phyloP scores from a whole-genome alignment of 2,797 vertebrate species.

The Macroramphosus scolopax region DNA sequence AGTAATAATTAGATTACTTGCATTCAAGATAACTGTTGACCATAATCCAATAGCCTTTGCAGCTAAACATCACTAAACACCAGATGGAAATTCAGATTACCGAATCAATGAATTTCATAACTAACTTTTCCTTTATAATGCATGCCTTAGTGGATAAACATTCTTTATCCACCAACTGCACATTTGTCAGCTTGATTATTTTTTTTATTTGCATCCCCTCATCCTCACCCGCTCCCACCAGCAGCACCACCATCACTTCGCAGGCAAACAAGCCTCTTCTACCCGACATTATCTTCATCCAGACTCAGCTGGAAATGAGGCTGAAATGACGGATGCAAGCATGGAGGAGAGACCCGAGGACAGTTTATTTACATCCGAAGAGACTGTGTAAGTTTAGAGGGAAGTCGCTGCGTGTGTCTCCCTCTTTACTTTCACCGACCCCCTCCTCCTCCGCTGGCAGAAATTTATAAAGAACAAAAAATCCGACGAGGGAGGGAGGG shows the following conservation, averaged over 20 bases:
- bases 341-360: conserved; percentile 61
- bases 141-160: not conserved
- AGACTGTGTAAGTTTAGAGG: conserved; percentile 71
- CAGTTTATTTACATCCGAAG: conserved; percentile 61
- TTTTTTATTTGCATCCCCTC: conserved; percentile 19
- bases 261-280: conserved; percentile 66
- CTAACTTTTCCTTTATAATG: conserved; percentile 1
- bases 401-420: conserved; percentile 74
- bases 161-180: conserved; percentile 11
- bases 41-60: conserved; percentile 16
- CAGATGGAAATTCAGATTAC: too few relatives aligned
- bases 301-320: conserved; percentile 70
- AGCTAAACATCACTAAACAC: too few relatives aligned
- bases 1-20: not conserved
- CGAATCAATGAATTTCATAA: not conserved
- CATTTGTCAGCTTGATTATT: conserved; percentile 33
- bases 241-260: conserved; percentile 68
- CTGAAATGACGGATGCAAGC: conserved; percentile 71
- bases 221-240: conserved; percentile 51
- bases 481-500: conserved; percentile 78
- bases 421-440: conserved; percentile 75
- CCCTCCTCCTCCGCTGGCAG: conserved; percentile 80
- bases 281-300: conserved; percentile 75
- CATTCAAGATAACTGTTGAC: conserved; percentile 10
- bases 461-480: conserved; percentile 87